Evolutionary conservation across 2,797 vertebrate species (phyloP), one percentile per base, ranked within the genome.

Genomic region (Ciconia nigra): DNA sequence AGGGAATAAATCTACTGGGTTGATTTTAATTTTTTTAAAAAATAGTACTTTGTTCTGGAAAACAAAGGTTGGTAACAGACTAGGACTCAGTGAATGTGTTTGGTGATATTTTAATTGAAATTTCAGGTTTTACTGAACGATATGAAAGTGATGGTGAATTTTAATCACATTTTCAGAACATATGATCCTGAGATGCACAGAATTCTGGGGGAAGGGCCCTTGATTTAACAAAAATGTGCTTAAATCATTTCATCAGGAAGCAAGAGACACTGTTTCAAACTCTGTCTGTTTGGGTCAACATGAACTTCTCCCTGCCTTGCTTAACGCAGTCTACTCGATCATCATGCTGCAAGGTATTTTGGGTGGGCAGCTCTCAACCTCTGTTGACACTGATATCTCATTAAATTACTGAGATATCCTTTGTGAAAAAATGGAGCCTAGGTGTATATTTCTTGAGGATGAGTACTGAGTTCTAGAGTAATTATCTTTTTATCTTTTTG

Each of bases 201-300:
- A 69, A 57, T n/a, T 55, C 61, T 33, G 2, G 10, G 25, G 13
- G 2, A 54, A 54, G 7, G n/a, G 1, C 2, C 9, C 7, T 17
- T 70, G 15, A 14, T n/a, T 16, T 66, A 51, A 31, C 6, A 33
- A 17, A 49, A 69, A 37, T 20, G 1, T 47, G 9, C 29, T 81
- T 39, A 33, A 82, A 54, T 63, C 0, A 47, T 78, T 76, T 71
- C 5, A n/a, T 69, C 65, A 41, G 39, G 25, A 90, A 69, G 10
- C 15, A 41, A 17, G 18, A 86, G 39, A 24, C 8, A 25, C 4
- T 61, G 5, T 46, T 76, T 87, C 24, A 54, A 7, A 26, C 25
- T 71, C 19, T 5, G 2, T 49, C 25, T 89, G 3, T 37, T 74
- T 71, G 42, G 41, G 9, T 49, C 39, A 55, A 7, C 0, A 0